phyloP scores from a whole-genome alignment of 2,888 invertebrate genomes.

The Dioctria linearis region DNA sequence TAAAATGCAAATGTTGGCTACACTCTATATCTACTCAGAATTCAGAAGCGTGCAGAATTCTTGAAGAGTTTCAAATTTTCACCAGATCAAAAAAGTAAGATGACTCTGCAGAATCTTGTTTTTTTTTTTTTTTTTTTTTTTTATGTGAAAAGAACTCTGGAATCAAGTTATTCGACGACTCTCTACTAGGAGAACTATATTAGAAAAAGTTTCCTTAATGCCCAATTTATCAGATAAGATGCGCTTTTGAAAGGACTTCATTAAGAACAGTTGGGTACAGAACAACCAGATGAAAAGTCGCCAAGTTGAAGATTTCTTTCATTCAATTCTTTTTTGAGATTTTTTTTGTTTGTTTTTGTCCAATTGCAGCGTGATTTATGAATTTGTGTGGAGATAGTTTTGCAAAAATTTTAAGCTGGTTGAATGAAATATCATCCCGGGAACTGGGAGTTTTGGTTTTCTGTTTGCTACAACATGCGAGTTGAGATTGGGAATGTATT shows the following conservation, averaged over 20 bases:
- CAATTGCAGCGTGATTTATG: slow-evolving; percentile 18
- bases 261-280: not conserved
- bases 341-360: slow-evolving; percentile 1
- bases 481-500: too few relatives aligned
- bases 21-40: not conserved
- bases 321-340: not conserved
- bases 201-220: slow-evolving; percentile 19
- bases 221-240: slow-evolving; percentile 42
- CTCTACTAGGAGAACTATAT: too few relatives aligned
- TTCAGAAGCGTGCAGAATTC: slow-evolving; percentile 6
- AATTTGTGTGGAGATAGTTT: slow-evolving; percentile 26
- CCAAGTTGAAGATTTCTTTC: not conserved
- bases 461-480: too few relatives aligned
- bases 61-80: slow-evolving; percentile 26
- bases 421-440: too few relatives aligned
- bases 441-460: too few relatives aligned
- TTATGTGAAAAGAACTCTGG: too few relatives aligned
- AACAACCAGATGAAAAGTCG: not conserved
- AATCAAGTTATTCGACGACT: too few relatives aligned
- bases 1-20: slow-evolving; percentile 42
- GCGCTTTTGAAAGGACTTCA: slow-evolving; percentile 30
- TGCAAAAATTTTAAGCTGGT: too few relatives aligned
- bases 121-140: not conserved
- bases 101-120: slow-evolving; percentile 22
- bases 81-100: slow-evolving; percentile 13